A percentile compares a stretch with the other conserved stretches of the same genome.
Conservation (phyloP, 2,113 vertebrate genomes). For the Hirundichthys speculiger region DNA sequence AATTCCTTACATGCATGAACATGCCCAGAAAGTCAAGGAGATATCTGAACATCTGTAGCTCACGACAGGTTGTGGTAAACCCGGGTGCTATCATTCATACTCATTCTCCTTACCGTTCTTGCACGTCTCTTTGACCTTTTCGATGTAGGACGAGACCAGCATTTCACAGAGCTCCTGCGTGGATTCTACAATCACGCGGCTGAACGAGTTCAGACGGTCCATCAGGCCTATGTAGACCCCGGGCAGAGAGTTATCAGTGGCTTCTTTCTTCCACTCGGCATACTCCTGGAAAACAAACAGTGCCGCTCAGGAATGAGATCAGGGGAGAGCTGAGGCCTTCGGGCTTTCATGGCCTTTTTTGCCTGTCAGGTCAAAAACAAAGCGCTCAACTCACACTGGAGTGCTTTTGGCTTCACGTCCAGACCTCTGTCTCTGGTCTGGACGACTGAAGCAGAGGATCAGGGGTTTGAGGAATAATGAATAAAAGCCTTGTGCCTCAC, state of each 20-base stretch:
- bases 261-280: constrained; percentile 81
- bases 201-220: constrained; percentile 79
- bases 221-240: constrained; percentile 81
- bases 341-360: too few relatives aligned
- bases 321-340: too few relatives aligned
- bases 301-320: not conserved
- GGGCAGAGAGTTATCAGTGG: constrained; percentile 73
- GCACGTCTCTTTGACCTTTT: constrained; percentile 81
- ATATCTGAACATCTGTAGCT: not conserved
- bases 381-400: too few relatives aligned
- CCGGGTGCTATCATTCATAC: fast-evolving
- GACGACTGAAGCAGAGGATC: too few relatives aligned
- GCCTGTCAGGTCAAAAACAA: too few relatives aligned
- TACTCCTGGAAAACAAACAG: constrained; percentile 75
- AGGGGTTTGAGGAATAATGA: too few relatives aligned
- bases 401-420: too few relatives aligned
- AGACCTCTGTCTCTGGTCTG: too few relatives aligned
- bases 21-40: not conserved
- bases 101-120: constrained; percentile 74
- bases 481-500: too few relatives aligned
- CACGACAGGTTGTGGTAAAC: not conserved
- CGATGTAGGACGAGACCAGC: constrained; percentile 76
- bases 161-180: constrained; percentile 75
- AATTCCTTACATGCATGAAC: constrained; percentile 42
- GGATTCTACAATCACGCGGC: constrained; percentile 72